Evolutionary conservation across 1,140 invertebrate species (phyloP), one percentile per base, ranked within the genome.

Genomic region (Dendrolimus kikuchii): DNA sequence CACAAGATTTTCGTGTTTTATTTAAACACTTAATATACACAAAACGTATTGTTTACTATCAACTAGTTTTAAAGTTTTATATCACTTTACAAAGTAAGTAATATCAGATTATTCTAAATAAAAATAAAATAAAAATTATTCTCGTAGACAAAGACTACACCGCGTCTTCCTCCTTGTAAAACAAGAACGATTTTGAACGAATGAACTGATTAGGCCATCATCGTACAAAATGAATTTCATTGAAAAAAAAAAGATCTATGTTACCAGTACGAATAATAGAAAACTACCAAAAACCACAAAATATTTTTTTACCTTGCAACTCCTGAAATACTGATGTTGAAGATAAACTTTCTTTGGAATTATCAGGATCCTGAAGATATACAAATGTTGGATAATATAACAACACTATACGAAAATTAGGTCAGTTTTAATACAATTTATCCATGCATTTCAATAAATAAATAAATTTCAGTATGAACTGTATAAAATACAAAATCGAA

Each of bases 121-220:
- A 45, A 68, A 74, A 74, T 78, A 77, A 83, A 83, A 80, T 72
- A 77, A 83, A 83, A 83, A 70, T 72, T 71, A 67, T 66, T 56
- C 53, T 45, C 49, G 40, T 53, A 64, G 59, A 83, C 71, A 75
- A 78, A 73, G 68, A 74, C 66, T 59, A 70, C 69, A 65, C 51
- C 67, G 78, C 75, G 77, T 81, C 71, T 68, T 68, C 68, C 75
- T 75, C 71, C 73, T 70, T 64, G 68, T 74, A 70, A 64, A 49
- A 62, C 57, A 55, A 62, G 64, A 53, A 59, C 38, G 46, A 38
- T 8, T 38, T 38, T 38, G 48, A 51, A 9, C 46, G 45, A 53
- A 23, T 23, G 23, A 23, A 23, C 23, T 23, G 23, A 23, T 2
- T 23, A 23, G 23, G 23, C 1, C 23, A 3, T 23, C 23, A 23